These are phyloP conservation scores for Sterna hirundo DNA, from an alignment of 2,113 vertebrate species.

Conservation along the genomic window DNA sequence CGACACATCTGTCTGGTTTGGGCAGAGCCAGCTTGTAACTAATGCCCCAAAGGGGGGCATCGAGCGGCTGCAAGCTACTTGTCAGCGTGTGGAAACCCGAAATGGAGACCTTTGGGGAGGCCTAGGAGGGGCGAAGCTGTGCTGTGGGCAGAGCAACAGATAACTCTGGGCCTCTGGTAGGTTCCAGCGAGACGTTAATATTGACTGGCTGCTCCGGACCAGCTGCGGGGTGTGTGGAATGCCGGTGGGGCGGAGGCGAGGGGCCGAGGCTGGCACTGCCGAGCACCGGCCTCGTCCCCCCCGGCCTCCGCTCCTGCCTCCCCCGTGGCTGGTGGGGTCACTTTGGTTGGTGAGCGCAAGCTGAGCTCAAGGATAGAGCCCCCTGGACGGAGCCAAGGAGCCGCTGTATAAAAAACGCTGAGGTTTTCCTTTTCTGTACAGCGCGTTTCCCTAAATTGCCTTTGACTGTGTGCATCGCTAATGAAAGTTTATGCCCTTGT, in stretches of 20 bases:
- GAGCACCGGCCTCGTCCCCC: neutral
- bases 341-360: conserved; percentile 39
- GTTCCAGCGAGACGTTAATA: neutral
- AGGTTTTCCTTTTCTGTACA: conserved; percentile 95
- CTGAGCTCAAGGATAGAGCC: conserved; percentile 65
- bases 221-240: neutral
- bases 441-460: conserved; percentile 98
- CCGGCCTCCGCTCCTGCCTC: neutral
- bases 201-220: neutral
- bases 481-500: conserved; percentile 99
- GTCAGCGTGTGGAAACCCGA: neutral
- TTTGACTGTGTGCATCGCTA: conserved; percentile 99
- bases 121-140: neutral
- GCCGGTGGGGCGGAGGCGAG: neutral
- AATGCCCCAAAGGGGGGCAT: conserved; percentile 37
- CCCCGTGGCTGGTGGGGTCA: conserved; percentile 14
- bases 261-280: neutral
- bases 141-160: neutral
- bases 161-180: neutral
- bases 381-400: conserved; percentile 66
- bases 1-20: conserved; percentile 45
- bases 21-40: conserved; percentile 1
- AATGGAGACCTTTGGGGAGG: neutral
- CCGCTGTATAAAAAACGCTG: conserved; percentile 84
- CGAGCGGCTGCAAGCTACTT: neutral